Percentiles rank a stretch among this genome's conserved stretches.
Evolutionary conservation across 2,888 invertebrate species (phyloP).

Genomic region (Ephialtes manifestator): DNA sequence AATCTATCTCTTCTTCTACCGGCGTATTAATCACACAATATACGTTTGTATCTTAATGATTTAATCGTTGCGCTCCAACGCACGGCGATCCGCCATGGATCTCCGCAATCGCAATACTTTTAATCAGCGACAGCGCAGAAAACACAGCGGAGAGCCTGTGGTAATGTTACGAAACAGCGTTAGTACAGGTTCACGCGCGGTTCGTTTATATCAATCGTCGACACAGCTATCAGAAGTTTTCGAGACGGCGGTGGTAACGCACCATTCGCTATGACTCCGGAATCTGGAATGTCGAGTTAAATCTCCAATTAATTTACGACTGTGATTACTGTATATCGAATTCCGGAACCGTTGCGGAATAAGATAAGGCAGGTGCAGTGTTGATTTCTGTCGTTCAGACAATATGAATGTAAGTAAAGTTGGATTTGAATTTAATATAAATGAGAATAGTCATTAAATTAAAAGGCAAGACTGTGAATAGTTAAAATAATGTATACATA

Average conservation of each 20-base stretch:
- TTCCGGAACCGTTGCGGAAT: not conserved
- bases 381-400: no score
- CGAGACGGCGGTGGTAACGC: not conserved
- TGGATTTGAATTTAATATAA: not conserved
- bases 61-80: not conserved
- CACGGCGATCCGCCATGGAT: not conserved
- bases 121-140: not conserved
- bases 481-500: not conserved
- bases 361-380: not conserved
- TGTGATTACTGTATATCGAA: no score
- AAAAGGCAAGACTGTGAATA: no score
- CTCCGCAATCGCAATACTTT: not conserved
- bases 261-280: not conserved
- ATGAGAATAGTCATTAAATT: not conserved
- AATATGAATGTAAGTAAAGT: conserved; percentile 1
- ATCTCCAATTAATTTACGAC: not conserved
- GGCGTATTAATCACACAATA: not conserved
- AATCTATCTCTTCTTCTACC: not conserved
- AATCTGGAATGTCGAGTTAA: not conserved
- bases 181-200: not conserved
- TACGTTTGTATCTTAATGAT: not conserved
- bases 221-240: not conserved
- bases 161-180: not conserved
- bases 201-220: not conserved
- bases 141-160: not conserved